Conservation (phyloP, 2,113 vertebrate genomes). For the Solea solea region DNA sequence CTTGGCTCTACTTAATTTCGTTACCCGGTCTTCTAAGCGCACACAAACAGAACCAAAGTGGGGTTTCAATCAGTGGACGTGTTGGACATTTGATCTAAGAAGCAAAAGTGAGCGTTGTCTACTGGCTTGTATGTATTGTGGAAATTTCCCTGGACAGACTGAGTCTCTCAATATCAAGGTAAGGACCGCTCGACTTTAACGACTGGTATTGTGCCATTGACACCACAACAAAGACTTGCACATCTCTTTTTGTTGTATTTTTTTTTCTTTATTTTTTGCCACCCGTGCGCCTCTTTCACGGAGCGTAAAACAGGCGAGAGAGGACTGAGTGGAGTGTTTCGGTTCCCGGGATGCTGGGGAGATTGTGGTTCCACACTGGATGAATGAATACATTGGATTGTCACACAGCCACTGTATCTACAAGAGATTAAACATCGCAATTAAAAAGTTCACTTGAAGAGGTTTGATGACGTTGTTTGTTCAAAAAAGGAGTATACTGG, state of each 20-base stretch:
- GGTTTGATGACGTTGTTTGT: not conserved
- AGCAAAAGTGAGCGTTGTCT: constrained; percentile 45
- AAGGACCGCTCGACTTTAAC: constrained; percentile 43
- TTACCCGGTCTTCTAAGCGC: constrained; percentile 4
- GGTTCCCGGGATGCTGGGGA: constrained; percentile 34
- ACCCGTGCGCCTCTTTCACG: not conserved
- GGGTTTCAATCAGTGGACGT: constrained; percentile 58
- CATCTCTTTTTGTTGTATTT: not conserved
- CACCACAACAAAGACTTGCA: constrained; percentile 3
- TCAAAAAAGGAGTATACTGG: not conserved
- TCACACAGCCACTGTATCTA: too few relatives aligned
- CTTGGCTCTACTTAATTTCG: not conserved
- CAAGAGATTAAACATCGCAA: too few relatives aligned
- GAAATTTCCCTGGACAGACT: constrained; percentile 41
- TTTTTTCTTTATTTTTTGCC: not conserved
- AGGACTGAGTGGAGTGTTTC: not conserved
- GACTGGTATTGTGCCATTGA: not conserved
- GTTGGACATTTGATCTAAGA: constrained; percentile 55
- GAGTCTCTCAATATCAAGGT: constrained; percentile 51
- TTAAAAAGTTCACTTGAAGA: not conserved
- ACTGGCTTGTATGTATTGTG: constrained; percentile 41
- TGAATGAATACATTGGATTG: too few relatives aligned
- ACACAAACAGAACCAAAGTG: constrained; percentile 24
- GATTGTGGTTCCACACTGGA: constrained; percentile 1
- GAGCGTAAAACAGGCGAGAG: constrained; percentile 19